phyloP scores from a whole-genome alignment of 2,888 invertebrate genomes.

The Sminthurides aquaticus region DNA sequence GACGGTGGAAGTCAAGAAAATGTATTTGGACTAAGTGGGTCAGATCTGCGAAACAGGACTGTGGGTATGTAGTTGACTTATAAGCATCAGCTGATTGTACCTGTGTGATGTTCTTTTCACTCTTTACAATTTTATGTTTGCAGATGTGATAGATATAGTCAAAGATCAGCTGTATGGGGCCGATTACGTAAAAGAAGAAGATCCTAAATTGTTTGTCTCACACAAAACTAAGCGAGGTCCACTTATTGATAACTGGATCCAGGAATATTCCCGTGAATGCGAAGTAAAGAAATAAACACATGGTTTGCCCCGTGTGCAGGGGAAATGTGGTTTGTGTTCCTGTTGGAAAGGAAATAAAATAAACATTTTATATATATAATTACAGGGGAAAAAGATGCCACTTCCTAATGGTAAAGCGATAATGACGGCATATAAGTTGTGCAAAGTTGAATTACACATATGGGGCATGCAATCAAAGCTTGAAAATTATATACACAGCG shows the following conservation, averaged over 20 bases:
- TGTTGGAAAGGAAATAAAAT: too few relatives aligned
- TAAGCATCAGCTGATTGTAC: background rate
- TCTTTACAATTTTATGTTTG: background rate
- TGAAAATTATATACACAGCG: conserved; percentile 96
- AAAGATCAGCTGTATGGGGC: conserved; percentile 86
- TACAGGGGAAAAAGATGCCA: conserved; percentile 68
- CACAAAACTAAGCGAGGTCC: conserved; percentile 90
- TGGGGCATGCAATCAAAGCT: conserved; percentile 99
- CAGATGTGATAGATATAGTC: conserved; percentile 91
- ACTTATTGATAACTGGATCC: conserved; percentile 79
- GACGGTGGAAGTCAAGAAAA: conserved; percentile 95
- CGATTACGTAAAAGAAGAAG: conserved; percentile 90
- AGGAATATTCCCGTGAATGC: conserved; percentile 79
- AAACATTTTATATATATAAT: too few relatives aligned
- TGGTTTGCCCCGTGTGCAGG: background rate
- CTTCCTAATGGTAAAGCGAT: conserved; percentile 74
- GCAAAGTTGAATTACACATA: conserved; percentile 95
- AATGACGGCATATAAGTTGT: conserved; percentile 99
- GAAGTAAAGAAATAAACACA: conserved; percentile 46
- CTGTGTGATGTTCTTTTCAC: too few relatives aligned
- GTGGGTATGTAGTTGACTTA: conserved; percentile 57
- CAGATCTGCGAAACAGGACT: conserved; percentile 78
- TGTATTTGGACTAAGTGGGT: conserved; percentile 81
- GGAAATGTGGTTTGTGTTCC: background rate
- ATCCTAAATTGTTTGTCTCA: conserved; percentile 81